Percentiles rank a stretch among this genome's conserved stretches.
These are phyloP conservation scores for Erebia palarica DNA, from an alignment of 2,888 invertebrate genomes.

Conservation along the genomic window DNA sequence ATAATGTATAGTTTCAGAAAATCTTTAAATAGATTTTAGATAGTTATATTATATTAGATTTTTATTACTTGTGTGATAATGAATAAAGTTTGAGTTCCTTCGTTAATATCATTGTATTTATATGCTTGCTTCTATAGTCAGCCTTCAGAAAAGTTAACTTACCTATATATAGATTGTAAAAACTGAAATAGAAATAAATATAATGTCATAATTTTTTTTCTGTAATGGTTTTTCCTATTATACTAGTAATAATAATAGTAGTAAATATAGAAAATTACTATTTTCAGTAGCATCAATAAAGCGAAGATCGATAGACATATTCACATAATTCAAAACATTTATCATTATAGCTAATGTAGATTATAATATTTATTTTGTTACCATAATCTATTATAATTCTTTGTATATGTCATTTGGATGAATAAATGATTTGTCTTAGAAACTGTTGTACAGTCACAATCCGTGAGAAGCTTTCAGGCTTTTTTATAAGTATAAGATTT, in stretches of 20 bases:
- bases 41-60: background rate
- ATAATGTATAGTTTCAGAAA: background rate
- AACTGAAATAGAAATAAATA: too few species aligned
- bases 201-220: too few species aligned
- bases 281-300: too few species aligned
- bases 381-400: constrained; percentile 47
- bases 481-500: constrained; percentile 30
- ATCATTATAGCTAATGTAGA: constrained; percentile 12
- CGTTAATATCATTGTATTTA: background rate
- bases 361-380: constrained; percentile 47
- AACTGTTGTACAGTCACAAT: constrained; percentile 63
- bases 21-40: background rate
- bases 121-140: constrained; percentile 2
- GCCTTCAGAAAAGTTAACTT: background rate
- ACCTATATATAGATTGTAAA: background rate
- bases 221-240: too few species aligned
- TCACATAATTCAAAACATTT: constrained; percentile 13
- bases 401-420: constrained; percentile 46
- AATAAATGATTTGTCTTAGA: constrained; percentile 63
- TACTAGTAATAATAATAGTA: too few species aligned
- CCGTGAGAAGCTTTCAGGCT: constrained; percentile 78
- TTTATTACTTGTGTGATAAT: constrained; percentile 3
- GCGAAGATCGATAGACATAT: background rate
- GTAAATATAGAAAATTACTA: too few species aligned
- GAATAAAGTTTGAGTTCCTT: constrained; percentile 8